These are phyloP conservation scores for Cephus nigrinus DNA, from an alignment of 2,888 invertebrate genomes.

Conservation along the genomic window DNA sequence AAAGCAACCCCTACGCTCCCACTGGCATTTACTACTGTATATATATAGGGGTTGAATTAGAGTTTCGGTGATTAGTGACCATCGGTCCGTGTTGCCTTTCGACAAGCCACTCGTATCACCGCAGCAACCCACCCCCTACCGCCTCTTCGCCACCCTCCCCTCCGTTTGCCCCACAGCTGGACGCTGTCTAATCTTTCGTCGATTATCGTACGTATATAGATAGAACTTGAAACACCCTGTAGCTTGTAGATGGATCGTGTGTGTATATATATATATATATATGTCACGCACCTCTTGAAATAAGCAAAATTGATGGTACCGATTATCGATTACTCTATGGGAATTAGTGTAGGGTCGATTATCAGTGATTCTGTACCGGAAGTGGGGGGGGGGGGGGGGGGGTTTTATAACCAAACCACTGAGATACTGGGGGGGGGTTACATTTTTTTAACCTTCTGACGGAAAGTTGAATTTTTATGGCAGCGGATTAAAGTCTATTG, in stretches of 20 bases:
- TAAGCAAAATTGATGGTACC: background rate
- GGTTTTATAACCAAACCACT: too few relatives aligned
- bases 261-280: background rate
- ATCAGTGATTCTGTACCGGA: too few relatives aligned
- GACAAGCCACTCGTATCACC: slow-evolving; percentile 37
- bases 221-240: slow-evolving; percentile 33
- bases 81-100: slow-evolving; percentile 43
- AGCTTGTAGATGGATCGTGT: background rate
- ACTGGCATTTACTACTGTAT: background rate
- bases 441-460: background rate
- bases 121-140: background rate
- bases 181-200: slow-evolving; percentile 57
- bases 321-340: background rate
- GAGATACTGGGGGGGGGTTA: background rate
- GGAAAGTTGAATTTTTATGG: background rate
- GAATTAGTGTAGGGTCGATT: background rate
- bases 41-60: background rate
- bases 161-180: slow-evolving; percentile 47
- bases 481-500: background rate
- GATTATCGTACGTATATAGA: slow-evolving; percentile 50
- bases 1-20: slow-evolving; percentile 35
- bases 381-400: too few relatives aligned
- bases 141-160: background rate
- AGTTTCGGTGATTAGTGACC: slow-evolving; percentile 30
- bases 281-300: background rate